Conservation (phyloP, 2,113 vertebrate species). For the Gnathonemus echidnorhynchus region DNA sequence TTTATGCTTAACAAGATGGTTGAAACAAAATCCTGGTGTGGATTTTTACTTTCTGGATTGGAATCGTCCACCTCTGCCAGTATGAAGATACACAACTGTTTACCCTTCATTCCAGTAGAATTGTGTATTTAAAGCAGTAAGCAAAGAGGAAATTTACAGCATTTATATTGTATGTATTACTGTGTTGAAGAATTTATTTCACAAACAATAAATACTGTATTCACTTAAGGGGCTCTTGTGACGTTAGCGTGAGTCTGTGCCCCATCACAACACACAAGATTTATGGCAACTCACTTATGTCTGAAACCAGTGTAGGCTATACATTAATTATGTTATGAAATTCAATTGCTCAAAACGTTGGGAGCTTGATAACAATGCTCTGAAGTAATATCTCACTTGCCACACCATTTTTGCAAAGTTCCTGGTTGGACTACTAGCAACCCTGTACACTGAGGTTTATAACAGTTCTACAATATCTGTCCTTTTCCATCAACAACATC, state of each 20-base stretch:
- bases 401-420: background rate
- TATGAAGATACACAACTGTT: background rate
- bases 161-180: slow-evolving; percentile 36
- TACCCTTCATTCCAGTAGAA: background rate
- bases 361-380: background rate
- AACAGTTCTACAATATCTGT: background rate
- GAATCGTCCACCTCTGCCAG: background rate
- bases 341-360: background rate
- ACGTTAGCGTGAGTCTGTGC: background rate
- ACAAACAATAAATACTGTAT: slow-evolving; percentile 36
- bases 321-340: background rate
- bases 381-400: background rate
- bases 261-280: background rate
- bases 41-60: background rate
- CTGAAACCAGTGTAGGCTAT: background rate
- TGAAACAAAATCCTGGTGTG: background rate
- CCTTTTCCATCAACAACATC: background rate
- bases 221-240: background rate
- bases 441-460: background rate
- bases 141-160: background rate
- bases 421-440: background rate
- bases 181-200: slow-evolving; percentile 47
- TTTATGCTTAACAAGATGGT: background rate
- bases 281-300: background rate
- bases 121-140: background rate